Conservation (phyloP, 2,888 invertebrate genomes). For the Drosophila mercatorum region DNA sequence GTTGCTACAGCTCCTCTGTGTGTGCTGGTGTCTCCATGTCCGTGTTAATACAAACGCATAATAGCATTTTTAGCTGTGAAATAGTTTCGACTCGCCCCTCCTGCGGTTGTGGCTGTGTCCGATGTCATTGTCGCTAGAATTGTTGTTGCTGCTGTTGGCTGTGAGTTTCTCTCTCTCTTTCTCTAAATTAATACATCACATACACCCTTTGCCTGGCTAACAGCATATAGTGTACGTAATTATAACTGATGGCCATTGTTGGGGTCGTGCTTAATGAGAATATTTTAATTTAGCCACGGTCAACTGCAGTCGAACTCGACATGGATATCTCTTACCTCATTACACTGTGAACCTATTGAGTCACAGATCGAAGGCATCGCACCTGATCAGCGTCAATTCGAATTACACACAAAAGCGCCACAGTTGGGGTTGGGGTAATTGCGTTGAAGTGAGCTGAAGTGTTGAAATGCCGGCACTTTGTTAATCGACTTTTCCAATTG, state of each 20-base stretch:
- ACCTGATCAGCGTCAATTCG: slow-evolving; percentile 24
- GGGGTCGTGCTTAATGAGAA: slow-evolving; percentile 66
- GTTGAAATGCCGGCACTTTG: slow-evolving; percentile 34
- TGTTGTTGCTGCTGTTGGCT: slow-evolving; percentile 13
- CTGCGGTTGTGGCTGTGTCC: slow-evolving; percentile 23
- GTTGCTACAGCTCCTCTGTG: slow-evolving; percentile 9
- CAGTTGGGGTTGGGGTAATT: slow-evolving; percentile 19
- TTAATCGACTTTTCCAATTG: slow-evolving; percentile 64
- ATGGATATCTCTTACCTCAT: background rate
- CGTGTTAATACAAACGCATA: slow-evolving; percentile 81
- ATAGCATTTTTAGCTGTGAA: slow-evolving; percentile 75
- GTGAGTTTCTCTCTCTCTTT: slow-evolving; percentile 42
- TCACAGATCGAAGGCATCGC: slow-evolving; percentile 15
- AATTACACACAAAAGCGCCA: background rate
- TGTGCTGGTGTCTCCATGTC: slow-evolving; percentile 31
- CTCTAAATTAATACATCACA: slow-evolving; percentile 78
- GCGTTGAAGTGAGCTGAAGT: background rate
- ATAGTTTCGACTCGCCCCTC: slow-evolving; percentile 52
- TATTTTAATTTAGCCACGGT: slow-evolving; percentile 65
- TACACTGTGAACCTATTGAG: slow-evolving; percentile 2
- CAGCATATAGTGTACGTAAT: slow-evolving; percentile 46
- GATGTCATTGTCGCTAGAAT: slow-evolving; percentile 33
- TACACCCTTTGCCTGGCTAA: slow-evolving; percentile 6
- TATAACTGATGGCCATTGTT: slow-evolving; percentile 54
- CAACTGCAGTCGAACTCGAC: slow-evolving; percentile 19